Percentiles rank a stretch among this genome's conserved stretches.
Evolutionary conservation across 2,888 invertebrate species (phyloP).

Genomic region (Xylota sylvarum): DNA sequence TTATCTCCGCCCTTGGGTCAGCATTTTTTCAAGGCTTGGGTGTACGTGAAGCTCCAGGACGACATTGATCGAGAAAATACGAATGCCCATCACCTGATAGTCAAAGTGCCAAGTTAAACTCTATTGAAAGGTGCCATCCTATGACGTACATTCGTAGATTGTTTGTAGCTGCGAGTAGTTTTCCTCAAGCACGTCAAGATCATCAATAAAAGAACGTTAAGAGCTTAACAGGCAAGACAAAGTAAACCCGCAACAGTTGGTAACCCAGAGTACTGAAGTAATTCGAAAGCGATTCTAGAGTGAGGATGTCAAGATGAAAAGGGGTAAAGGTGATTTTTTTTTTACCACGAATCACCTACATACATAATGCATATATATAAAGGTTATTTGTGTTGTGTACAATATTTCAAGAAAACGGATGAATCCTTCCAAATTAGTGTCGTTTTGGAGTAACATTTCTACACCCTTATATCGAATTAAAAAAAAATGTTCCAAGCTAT

Average conservation of each 20-base stretch:
- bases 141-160: constrained; percentile 85
- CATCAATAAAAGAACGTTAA: no score
- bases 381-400: no score
- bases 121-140: constrained; percentile 90
- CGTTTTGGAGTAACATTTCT: neutral
- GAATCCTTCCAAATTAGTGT: constrained; percentile 14
- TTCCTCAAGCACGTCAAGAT: constrained; percentile 78
- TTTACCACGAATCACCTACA: no score
- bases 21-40: constrained; percentile 91
- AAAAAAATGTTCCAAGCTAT: constrained; percentile 88
- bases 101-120: constrained; percentile 92
- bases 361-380: no score
- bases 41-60: constrained; percentile 64
- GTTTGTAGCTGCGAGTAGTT: constrained; percentile 79
- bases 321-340: no score
- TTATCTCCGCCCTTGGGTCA: constrained; percentile 88
- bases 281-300: no score
- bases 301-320: no score
- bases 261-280: no score
- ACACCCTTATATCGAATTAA: constrained; percentile 20
- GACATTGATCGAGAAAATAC: constrained; percentile 88
- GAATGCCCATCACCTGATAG: constrained; percentile 91
- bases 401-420: constrained; percentile 1
- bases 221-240: no score
- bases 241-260: no score